Base-by-base conservation (phyloP, 2,797 vertebrate species). In the Oreochromis grahami region DNA sequence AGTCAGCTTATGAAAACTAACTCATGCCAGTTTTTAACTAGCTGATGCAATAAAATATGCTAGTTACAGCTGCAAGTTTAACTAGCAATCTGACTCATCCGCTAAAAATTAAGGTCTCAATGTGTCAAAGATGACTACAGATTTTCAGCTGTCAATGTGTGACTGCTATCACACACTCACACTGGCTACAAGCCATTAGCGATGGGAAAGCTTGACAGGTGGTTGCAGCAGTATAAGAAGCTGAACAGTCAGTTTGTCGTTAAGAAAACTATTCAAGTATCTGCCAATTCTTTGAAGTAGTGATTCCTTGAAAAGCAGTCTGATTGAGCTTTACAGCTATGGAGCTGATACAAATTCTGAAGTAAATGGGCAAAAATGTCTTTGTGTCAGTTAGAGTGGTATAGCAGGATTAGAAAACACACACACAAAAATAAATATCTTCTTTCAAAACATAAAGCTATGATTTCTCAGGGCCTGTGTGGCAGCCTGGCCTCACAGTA, bases 401-500 rank as follows among this genome's bases (percentile, higher is more conserved):
- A 7, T 13, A 19, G 21, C 15, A n/a, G 53, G 15, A 45, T 55
- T 81, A 74, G 45, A 74, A 74, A 79, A 76, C 26, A 15, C 86
- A 84, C 70, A 86, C 8, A 84, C 32, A 72, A 48, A 38, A 19
- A 50, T 79, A 41, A 52, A 52, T 43, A 65, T 70, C 55, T 76
- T 68, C 21, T 26, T 53, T 36, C 45, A 79, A 81, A 84, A 89
- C 65, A 52, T 86, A 86, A 68, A 77, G 84, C 56, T 85, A 84
- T 82, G 84, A 78, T 88, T 90, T 48, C 86, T 65, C 76, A 82
- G 84, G 82, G 32, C 79, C 43, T 41, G 51, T 78, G 52, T 24
- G 11, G 77, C 77, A 4, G 14, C 70, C 80, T 10, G 13, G 78
- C 78, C 86, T 80, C 76, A 60, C 10, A 50, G 11, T 53, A 89